Evolutionary conservation across 2,113 vertebrate genomes (phyloP), one percentile per base, ranked within the genome.

Genomic region (Carettochelys insculpta): DNA sequence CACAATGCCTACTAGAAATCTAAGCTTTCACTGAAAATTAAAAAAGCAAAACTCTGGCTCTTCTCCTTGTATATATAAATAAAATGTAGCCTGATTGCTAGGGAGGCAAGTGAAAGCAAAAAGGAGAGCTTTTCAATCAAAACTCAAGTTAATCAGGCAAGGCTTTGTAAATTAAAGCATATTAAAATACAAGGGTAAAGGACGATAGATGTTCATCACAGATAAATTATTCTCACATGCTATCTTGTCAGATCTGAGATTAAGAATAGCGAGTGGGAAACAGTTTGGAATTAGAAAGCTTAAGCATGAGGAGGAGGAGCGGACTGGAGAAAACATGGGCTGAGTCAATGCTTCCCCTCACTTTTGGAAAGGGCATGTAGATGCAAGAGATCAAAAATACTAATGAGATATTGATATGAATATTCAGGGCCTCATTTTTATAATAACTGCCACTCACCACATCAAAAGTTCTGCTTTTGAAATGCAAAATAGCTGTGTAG

Each of bases 1-100:
- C 11, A 11, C 87, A 86, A 83, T 86, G 41, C 83, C 79, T 88
- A 31, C 90, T 71, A 95, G 87, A 94, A 88, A 95, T 82, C 31
- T 83, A 80, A 89, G 5, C 4, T 3, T 77, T 89, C 5, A 73
- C 90, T 76, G 80, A 80, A 91, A 90, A 83, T 71, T 68, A 88
- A 82, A 79, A 81, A 1, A 51, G 80, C 61, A 82, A 85, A 54
- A 4, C 22, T 41, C 4, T 5, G 80, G 11, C 1, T 77, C 7
- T 68, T 79, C 82, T 47, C 51, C 54, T 86, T 86, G 24, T 27
- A 90, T 43, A 48, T 78, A 78, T 53, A 48, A 52, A 58, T 31
- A 41, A 54, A n/a, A 75, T 29, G n/a, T 22, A 83, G 27, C 11
- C 29, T 17, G 6, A 9, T 89, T 45, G 81, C 87, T 85, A 56